phyloP scores from a whole-genome alignment of 2,888 invertebrate species.

The Eupsilia transversa region DNA sequence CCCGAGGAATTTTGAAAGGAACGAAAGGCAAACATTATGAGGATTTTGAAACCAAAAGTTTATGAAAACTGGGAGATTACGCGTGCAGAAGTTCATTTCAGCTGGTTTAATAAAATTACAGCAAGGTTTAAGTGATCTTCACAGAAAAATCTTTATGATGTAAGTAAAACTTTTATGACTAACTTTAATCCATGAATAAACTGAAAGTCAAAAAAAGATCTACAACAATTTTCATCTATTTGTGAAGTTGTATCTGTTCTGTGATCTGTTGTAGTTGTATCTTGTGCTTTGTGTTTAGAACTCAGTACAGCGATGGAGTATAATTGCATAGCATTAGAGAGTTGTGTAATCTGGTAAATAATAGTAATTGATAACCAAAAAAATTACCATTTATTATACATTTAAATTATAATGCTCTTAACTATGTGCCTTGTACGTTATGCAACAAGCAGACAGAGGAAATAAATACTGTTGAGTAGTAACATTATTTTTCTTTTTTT shows the following conservation, averaged over 20 bases:
- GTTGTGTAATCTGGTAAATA: slow-evolving; percentile 1
- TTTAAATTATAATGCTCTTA: neutral
- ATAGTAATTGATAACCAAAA: neutral
- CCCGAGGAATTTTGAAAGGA: neutral
- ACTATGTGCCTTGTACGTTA: too few relatives aligned
- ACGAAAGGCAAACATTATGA: neutral
- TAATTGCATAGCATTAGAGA: neutral
- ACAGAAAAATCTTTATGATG: neutral
- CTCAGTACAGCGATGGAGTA: slow-evolving; percentile 1
- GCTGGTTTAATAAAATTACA: slow-evolving; percentile 3
- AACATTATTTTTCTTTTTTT: too few relatives aligned
- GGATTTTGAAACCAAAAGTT: slow-evolving; percentile 14
- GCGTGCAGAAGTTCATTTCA: neutral
- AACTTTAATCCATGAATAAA: neutral
- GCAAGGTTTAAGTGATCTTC: neutral
- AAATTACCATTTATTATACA: neutral
- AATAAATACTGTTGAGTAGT: neutral
- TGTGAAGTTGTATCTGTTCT: neutral
- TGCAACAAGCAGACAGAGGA: neutral
- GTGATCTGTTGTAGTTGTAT: neutral
- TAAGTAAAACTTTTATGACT: neutral
- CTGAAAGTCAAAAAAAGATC: too few relatives aligned
- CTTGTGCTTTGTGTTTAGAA: neutral
- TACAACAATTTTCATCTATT: neutral
- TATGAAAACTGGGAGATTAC: neutral